Evolutionary conservation across 2,797 vertebrate genomes (phyloP), one percentile per base, ranked within the genome.

Genomic region (Hoplostethus mediterraneus): DNA sequence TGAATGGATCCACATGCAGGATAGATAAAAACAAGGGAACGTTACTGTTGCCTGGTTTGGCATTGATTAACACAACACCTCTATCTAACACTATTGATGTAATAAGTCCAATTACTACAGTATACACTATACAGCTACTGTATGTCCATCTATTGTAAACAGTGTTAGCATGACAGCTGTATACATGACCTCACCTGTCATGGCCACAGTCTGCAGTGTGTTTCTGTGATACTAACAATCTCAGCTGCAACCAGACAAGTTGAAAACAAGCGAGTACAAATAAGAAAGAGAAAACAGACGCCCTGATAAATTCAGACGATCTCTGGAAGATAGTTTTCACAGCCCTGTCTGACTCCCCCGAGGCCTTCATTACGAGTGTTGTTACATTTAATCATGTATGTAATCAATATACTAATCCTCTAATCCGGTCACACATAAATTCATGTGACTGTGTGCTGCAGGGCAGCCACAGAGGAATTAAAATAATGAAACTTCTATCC

Each of bases 401-500:
- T 79, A 73, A 89, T 92, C 88, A 71, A 89, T 86, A 82, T 0
- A 58, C 48, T 83, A 80, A 88, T 89, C 81, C 67, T 71, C 72
- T 84, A 75, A 73, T 85, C 48, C 56, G 67, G 54, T 48, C 58
- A 48, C 84, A 66, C 57, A 89, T 82, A 80, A n/a, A 80, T 82
- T 59, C 58, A 79, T 71, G 58, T 25, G 73, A 52, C 67, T 71
- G 60, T 63, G 17, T 44, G 78, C 85, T 83, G 14, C 57, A 71
- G 79, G 87, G 87, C 62, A 57, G 67, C 75, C 59, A 3, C 45
- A 70, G 63, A 82, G 65, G 74, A 86, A 87, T 87, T 83, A 80
- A 69, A 89, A 89, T 89, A 88, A 93, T 90, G 77, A 87, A 86
- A 87, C 79, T 68, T 77, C 67, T 63, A 6, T 60, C 67, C 72